Evolutionary conservation across 2,797 vertebrate genomes (phyloP), one percentile per base, ranked within the genome.

Genomic region (Myotis daubentonii): DNA sequence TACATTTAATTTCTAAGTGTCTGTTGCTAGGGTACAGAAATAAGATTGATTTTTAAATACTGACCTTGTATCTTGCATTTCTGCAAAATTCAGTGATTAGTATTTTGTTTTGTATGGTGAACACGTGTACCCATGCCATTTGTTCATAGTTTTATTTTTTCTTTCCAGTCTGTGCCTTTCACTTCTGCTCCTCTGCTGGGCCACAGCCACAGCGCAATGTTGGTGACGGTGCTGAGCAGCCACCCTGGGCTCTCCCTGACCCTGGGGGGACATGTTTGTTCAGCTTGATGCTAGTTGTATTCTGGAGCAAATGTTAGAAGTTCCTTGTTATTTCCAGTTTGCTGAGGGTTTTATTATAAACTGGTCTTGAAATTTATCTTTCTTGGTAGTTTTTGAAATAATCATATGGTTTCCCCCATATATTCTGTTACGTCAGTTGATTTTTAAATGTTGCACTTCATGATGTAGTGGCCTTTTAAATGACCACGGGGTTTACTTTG

Each of bases 331-430:
- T 55, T 72, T 80, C 82, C 51, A 72, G 53, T 93, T 94, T 83
- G 20, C 33, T 79, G 71, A 95, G 38, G 57, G 1, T 57, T 82
- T 93, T 91, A 49, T 72, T 83, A 78, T 28, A 33, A 87, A 74
- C 9, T 30, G 28, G 2, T 23, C 44, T 71, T 28, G 38, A 71
- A 33, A 95, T 93, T 68, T 70, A 47, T 82, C 4, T 36, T 86
- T 70, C 89, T 49, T 10, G 23, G 9, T 28, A 75, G 68, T 23
- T 90, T 70, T 68, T 75, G 13, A 81, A 95, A 66, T 11, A 51
- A 60, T 60, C 33, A 28, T 8, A 28, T 3, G 57, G 25, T 36
- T 93, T 38, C 47, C 28, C 13, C 28, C 51, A 20, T 74, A 49
- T 81, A 23, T 79, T 75, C 41, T 68, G 13, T 82, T 75, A 30